Conservation (phyloP, 2,888 invertebrate genomes). For the Eupithecia dodoneata region DNA sequence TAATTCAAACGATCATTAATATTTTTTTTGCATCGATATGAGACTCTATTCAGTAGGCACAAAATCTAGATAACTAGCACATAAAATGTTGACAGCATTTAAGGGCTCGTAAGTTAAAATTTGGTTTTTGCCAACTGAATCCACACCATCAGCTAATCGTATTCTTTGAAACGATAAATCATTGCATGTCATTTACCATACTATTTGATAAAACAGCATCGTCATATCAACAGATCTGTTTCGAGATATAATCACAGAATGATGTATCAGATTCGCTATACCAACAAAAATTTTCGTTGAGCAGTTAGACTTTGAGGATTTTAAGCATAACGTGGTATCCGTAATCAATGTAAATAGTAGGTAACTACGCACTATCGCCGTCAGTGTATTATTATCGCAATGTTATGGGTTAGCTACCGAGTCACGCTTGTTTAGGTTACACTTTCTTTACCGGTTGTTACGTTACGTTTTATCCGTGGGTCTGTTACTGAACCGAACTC, state of each 20-base stretch:
- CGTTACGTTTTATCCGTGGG: constrained; percentile 13
- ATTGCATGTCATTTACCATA: not conserved
- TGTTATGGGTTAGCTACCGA: constrained; percentile 30
- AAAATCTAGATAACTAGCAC: no score
- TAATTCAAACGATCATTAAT: no score
- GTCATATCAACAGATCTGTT: constrained; percentile 1
- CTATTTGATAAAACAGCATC: not conserved
- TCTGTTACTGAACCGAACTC: not conserved
- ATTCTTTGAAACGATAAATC: not conserved
- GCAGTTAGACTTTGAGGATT: not conserved
- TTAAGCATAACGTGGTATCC: not conserved
- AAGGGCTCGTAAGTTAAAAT: no score
- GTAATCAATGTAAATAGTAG: not conserved
- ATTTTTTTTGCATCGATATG: no score
- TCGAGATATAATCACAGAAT: not conserved
- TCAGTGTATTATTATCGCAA: constrained; percentile 30
- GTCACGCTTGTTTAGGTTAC: constrained; percentile 33
- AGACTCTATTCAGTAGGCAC: no score
- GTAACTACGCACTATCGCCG: not conserved
- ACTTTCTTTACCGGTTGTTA: constrained; percentile 42
- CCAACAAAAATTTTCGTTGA: not conserved
- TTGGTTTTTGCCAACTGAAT: not conserved
- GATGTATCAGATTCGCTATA: not conserved
- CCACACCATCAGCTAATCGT: not conserved
- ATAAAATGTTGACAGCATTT: no score